These are phyloP conservation scores for Tholera decimalis DNA, from an alignment of 2,888 invertebrate genomes.

Conservation along the genomic window DNA sequence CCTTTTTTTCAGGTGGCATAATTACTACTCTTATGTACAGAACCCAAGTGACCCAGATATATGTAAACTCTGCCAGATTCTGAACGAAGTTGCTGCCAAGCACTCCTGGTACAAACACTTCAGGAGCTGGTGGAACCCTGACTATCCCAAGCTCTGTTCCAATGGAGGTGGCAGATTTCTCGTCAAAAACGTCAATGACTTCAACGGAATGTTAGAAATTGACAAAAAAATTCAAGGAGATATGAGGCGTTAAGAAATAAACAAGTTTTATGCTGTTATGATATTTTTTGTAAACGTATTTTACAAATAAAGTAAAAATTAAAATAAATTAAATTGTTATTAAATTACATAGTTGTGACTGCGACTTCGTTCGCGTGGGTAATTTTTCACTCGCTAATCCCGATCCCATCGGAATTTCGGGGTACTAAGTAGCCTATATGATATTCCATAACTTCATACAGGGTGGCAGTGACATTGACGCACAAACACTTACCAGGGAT, in stretches of 20 bases:
- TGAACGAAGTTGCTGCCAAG: constrained; percentile 68
- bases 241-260: neutral
- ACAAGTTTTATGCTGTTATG: neutral
- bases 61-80: constrained; percentile 75
- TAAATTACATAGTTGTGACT: no score
- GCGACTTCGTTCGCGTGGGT: no score
- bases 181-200: neutral
- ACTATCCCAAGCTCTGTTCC: constrained; percentile 63
- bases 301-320: neutral
- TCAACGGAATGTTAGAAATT: neutral
- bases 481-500: no score
- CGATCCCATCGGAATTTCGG: no score
- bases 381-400: no score
- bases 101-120: constrained; percentile 66
- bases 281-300: neutral
- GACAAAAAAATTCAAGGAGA: neutral
- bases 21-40: constrained; percentile 75
- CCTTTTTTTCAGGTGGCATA: constrained; percentile 78
- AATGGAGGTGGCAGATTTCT: constrained; percentile 27
- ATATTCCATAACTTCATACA: no score
- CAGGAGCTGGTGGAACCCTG: constrained; percentile 80
- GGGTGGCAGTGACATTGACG: no score
- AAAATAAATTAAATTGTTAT: no score
- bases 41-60: constrained; percentile 66
- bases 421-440: no score